These are phyloP conservation scores for Bungarus multicinctus DNA, from an alignment of 2,113 vertebrate species.

Conservation along the genomic window DNA sequence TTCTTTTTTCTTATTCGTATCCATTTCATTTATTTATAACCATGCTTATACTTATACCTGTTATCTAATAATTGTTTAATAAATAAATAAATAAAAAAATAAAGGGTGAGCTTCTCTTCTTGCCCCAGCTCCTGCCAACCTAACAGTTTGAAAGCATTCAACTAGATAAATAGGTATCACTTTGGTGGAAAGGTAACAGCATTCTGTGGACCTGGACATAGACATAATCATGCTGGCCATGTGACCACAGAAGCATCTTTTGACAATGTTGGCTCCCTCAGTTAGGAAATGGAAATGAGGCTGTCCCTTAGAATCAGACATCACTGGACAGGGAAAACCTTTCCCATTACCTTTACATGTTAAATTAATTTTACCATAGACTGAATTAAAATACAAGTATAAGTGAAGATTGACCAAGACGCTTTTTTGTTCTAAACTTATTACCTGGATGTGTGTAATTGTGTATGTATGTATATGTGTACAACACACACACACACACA, in stretches of 20 bases:
- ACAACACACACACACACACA: too few relatives aligned
- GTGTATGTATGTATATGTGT: too few relatives aligned
- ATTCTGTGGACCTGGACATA: background rate
- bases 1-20: too few relatives aligned
- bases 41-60: too few relatives aligned
- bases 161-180: background rate
- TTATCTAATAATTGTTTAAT: too few relatives aligned
- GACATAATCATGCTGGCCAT: background rate
- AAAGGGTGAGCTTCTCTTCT: background rate
- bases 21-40: too few relatives aligned
- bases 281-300: background rate
- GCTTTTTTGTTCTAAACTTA: background rate
- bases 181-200: background rate
- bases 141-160: background rate
- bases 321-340: background rate
- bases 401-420: background rate
- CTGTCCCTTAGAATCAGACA: background rate
- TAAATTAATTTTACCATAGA: background rate
- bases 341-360: background rate
- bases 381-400: background rate
- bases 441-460: background rate
- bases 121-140: background rate
- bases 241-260: background rate
- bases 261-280: background rate
- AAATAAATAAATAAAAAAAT: too few relatives aligned